These are phyloP conservation scores for Stegostoma tigrinum DNA, from an alignment of 2,113 vertebrate species.

Conservation along the genomic window DNA sequence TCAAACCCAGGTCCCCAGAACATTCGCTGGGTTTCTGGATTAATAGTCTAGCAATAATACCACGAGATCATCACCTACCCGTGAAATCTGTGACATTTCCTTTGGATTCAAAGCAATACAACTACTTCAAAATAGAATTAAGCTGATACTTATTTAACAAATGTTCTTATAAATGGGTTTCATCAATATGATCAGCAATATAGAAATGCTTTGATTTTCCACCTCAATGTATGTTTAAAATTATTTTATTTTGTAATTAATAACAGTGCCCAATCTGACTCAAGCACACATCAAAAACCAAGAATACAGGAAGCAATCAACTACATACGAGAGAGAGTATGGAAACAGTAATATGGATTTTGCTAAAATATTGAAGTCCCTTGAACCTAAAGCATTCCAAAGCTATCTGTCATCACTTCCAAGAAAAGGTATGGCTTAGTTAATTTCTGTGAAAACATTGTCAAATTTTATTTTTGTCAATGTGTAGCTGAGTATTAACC, in stretches of 20 bases:
- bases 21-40: too few species aligned
- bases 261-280: slow-evolving; percentile 57
- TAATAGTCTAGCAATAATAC: too few species aligned
- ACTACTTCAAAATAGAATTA: not conserved
- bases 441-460: not conserved
- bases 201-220: not conserved
- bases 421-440: slow-evolving; percentile 48
- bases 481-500: not conserved
- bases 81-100: not conserved
- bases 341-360: slow-evolving; percentile 51
- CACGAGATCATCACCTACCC: too few species aligned
- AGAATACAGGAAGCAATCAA: slow-evolving; percentile 49
- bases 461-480: not conserved
- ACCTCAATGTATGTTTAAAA: not conserved
- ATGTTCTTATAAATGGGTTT: not conserved
- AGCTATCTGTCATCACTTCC: slow-evolving; percentile 50
- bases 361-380: slow-evolving; percentile 48
- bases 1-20: too few species aligned
- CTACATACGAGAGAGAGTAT: slow-evolving; percentile 57
- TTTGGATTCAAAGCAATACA: not conserved
- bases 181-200: not conserved
- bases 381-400: slow-evolving; percentile 51
- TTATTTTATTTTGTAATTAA: not conserved
- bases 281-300: slow-evolving; percentile 51
- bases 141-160: not conserved